These are phyloP conservation scores for Cyanocitta stelleri DNA, from an alignment of 2,113 vertebrate species.

Conservation along the genomic window DNA sequence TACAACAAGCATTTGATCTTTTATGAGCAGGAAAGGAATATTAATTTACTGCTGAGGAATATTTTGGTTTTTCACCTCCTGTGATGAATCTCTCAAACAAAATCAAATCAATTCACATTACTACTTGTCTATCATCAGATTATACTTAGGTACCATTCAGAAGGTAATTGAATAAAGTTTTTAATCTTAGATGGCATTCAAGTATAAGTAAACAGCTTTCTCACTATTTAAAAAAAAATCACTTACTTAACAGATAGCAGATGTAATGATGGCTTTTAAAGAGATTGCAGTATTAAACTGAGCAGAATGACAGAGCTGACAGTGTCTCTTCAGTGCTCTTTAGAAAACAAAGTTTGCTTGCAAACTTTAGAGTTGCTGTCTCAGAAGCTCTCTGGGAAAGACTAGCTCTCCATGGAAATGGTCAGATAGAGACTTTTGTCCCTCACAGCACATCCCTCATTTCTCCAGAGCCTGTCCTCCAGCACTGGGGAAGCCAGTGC, in stretches of 20 bases:
- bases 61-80: background rate
- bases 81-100: background rate
- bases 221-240: background rate
- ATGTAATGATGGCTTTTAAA: background rate
- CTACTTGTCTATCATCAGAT: background rate
- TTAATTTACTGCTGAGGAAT: conserved; percentile 6
- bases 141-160: background rate
- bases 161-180: conserved; percentile 37
- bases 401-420: background rate
- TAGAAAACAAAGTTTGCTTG: background rate
- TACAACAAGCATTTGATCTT: background rate
- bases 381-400: background rate
- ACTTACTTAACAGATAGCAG: background rate
- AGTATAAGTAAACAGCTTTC: conserved; percentile 13
- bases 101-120: conserved; percentile 2
- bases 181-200: conserved; percentile 33
- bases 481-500: background rate
- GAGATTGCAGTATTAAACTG: background rate
- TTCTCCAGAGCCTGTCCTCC: background rate
- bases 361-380: background rate
- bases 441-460: background rate
- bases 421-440: background rate
- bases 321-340: background rate
- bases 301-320: background rate
- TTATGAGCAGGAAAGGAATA: background rate